Conservation (phyloP, 2,113 vertebrate genomes). For the Dunckerocampus dactyliophorus region DNA sequence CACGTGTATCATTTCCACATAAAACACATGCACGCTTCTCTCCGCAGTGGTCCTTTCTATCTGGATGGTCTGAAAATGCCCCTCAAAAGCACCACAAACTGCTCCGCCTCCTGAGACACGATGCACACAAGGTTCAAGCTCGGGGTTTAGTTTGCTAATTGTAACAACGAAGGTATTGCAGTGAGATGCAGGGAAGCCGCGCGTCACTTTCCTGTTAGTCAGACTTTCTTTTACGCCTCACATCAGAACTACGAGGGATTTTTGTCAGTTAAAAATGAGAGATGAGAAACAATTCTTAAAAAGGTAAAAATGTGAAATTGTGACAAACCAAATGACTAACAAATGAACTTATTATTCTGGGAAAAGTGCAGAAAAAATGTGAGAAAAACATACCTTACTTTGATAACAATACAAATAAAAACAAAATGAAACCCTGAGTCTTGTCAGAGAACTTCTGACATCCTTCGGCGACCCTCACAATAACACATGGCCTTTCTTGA, state of each 20-base stretch:
- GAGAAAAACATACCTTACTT: neutral
- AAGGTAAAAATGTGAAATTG: neutral
- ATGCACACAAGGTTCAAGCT: neutral
- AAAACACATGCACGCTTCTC: conserved; percentile 12
- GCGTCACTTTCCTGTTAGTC: neutral
- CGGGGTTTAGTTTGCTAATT: neutral
- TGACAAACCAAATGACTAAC: neutral
- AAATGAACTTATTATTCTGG: neutral
- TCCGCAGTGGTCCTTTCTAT: conserved; percentile 10
- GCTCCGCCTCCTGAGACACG: too few relatives aligned
- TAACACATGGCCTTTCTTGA: conserved; percentile 4
- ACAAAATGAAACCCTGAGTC: conserved; percentile 65
- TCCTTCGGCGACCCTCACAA: neutral
- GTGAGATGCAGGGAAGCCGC: neutral
- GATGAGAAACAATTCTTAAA: neutral
- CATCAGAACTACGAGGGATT: neutral
- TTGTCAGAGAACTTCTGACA: conserved; percentile 24
- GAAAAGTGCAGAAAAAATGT: neutral
- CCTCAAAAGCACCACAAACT: too few relatives aligned
- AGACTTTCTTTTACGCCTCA: neutral
- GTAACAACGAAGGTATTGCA: neutral
- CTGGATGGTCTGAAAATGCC: neutral
- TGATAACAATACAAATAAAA: conserved; percentile 44
- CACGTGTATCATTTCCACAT: neutral
- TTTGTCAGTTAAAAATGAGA: neutral